These are phyloP conservation scores for Sylvilagus bachmani DNA, from an alignment of 2,113 vertebrate genomes.

Conservation along the genomic window DNA sequence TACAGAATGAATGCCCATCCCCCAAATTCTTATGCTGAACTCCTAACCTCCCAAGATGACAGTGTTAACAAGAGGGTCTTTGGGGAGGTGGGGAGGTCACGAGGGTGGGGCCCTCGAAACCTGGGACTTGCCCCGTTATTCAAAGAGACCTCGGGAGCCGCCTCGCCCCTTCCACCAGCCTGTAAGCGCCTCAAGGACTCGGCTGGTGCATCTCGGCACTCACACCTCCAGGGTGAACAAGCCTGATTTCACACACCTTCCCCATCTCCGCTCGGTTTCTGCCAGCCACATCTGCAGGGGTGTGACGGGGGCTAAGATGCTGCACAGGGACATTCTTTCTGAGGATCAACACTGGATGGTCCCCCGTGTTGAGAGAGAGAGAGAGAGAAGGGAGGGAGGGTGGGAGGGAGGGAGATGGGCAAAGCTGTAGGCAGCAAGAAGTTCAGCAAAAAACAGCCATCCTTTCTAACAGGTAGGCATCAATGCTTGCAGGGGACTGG, in stretches of 20 bases:
- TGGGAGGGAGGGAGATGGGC: too few relatives aligned
- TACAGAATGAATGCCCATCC: background rate
- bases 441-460: background rate
- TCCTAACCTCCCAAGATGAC: background rate
- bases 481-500: background rate
- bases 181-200: background rate
- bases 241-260: background rate
- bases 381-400: too few relatives aligned
- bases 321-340: background rate
- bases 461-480: background rate
- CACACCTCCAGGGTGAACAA: background rate
- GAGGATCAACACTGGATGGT: too few relatives aligned
- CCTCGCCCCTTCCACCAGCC: background rate
- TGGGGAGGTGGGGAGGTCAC: background rate
- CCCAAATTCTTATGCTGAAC: background rate
- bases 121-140: background rate
- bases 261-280: background rate
- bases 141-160: too few relatives aligned
- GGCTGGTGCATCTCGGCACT: accelerated
- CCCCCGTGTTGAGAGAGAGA: background rate
- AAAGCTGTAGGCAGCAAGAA: background rate
- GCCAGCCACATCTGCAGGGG: background rate
- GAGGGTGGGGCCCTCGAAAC: background rate
- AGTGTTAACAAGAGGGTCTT: too few relatives aligned
- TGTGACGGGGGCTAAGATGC: background rate